Base-by-base conservation (phyloP, 2,797 vertebrate genomes). In the Momotus momota region DNA sequence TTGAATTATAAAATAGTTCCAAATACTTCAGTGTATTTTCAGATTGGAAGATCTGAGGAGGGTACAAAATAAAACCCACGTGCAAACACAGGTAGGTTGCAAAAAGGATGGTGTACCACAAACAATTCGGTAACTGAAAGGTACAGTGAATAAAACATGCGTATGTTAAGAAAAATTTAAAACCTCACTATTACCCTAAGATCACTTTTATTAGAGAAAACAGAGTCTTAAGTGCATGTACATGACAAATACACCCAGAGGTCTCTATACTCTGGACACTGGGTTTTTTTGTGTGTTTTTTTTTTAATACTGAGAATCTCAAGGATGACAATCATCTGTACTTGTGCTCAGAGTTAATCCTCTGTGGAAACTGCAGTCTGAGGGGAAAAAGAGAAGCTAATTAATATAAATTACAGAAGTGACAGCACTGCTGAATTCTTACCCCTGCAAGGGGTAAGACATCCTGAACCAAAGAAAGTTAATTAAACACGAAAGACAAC, bases 371-470 rank as follows among this genome's bases (percentile, higher is more conserved):
- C 45, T 87, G 17, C 13, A 92, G 40, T 79, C 66, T 69, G 54
- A 93, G 5, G 38, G 45, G 65, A 41, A 79, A 89, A 88, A 35
- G 10, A 86, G 45, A 61, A 71, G 26, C 31, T 85, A 83, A 86
- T 86, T 90, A 86, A 83, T 91, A 94, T 65, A 65, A 91, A 91
- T 82, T 81, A 94, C 45, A 91, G 58, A 67, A 85, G 60, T 57
- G 64, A 89, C 52, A 91, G 20, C 35, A n/a, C 33, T 64, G 40
- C 69, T 84, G 35, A 85, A 83, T 73, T 87, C 85, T 82, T 85
- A 69, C 23, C n/a, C 46, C 33, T 61, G 43, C 12, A 58, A 85
- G 60, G 23, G 57, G 64, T 80, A 91, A 54, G 66, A 74, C 10
- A 46, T 77, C n/a, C 67, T 77, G 51, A 88, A 69, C 66, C 38